Conservation (phyloP, 2,888 invertebrate species). For the Callosobruchus maculatus region DNA sequence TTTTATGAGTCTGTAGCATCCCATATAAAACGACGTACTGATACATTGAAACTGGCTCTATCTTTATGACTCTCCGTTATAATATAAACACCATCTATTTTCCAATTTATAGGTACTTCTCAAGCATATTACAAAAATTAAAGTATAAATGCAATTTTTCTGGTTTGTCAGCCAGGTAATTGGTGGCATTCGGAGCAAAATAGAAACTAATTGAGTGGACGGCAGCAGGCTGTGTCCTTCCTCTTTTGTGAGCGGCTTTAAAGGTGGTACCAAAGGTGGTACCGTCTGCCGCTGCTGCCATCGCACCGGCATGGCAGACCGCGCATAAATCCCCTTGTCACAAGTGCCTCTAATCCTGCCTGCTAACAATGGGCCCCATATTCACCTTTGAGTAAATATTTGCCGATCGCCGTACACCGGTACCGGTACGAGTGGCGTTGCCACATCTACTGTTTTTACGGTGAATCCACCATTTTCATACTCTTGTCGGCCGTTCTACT, state of each 20-base stretch:
- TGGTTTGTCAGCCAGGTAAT: not conserved
- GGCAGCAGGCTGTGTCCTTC: not conserved
- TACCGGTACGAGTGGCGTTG: not conserved
- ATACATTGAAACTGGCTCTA: too few species aligned
- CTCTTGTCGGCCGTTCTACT: too few species aligned
- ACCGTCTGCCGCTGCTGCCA: not conserved
- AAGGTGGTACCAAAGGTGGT: not conserved
- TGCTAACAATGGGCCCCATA: not conserved
- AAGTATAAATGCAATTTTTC: not conserved
- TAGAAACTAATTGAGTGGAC: not conserved
- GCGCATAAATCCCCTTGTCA: not conserved
- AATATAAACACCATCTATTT: too few species aligned
- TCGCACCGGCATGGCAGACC: not conserved
- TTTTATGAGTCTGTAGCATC: too few species aligned
- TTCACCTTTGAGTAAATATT: not conserved
- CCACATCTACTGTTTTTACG: too few species aligned
- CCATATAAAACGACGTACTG: too few species aligned
- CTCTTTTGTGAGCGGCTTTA: not conserved
- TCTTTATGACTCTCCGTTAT: too few species aligned
- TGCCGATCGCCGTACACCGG: not conserved
- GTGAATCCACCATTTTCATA: too few species aligned
- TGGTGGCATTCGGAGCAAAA: not conserved
- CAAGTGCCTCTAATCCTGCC: not conserved
- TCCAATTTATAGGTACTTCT: too few species aligned
- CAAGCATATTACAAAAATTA: not conserved